phyloP scores from a whole-genome alignment of 2,113 vertebrate genomes.

The Tragelaphus scriptus region DNA sequence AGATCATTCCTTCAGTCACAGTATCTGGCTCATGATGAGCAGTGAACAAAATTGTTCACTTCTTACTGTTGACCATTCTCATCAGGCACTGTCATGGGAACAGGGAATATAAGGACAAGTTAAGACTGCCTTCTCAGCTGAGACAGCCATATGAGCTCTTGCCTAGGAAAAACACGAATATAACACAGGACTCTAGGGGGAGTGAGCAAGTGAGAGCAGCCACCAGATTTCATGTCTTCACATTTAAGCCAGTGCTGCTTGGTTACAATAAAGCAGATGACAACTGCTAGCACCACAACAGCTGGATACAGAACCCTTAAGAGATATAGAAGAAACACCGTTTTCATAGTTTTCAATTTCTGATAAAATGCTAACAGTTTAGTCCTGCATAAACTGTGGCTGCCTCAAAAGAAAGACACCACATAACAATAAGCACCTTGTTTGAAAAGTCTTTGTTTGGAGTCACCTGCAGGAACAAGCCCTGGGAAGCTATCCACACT shows the following conservation, averaged over 20 bases:
- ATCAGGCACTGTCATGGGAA: neutral
- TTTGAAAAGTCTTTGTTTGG: neutral
- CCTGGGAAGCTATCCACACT: neutral
- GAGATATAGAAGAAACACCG: slow-evolving; percentile 30
- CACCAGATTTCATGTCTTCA: neutral
- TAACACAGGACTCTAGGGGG: neutral
- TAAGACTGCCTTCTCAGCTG: neutral
- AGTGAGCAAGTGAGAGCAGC: neutral
- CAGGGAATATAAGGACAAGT: neutral
- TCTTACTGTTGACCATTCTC: neutral
- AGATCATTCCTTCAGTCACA: neutral
- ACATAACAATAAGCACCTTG: neutral
- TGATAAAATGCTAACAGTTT: slow-evolving; percentile 21
- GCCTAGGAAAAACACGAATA: neutral
- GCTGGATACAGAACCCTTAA: neutral
- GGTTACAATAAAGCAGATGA: neutral
- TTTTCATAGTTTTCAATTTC: slow-evolving; percentile 5
- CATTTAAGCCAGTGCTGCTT: neutral
- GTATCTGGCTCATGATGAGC: neutral
- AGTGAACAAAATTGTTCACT: neutral
- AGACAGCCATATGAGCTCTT: neutral
- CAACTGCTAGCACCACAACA: neutral
- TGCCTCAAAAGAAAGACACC: neutral
- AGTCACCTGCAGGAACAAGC: neutral
- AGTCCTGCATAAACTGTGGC: neutral